Evolutionary conservation across 2,888 invertebrate species (phyloP).

Genomic region (Polia nebulosa): DNA sequence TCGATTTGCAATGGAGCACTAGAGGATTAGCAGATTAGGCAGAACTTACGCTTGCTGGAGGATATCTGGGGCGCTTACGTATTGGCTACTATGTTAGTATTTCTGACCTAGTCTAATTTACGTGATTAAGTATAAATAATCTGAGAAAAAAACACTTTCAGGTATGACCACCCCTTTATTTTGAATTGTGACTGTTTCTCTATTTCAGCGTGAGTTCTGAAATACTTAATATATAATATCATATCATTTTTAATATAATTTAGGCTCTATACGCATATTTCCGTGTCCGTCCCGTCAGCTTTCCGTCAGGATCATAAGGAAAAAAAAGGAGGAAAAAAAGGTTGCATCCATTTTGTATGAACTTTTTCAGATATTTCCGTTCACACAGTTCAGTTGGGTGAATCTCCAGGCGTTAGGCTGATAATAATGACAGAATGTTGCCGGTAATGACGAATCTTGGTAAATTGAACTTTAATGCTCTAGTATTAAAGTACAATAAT

Average conservation of each 20-base stretch:
- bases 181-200: neutral
- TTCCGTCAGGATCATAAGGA: neutral
- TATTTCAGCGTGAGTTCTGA: neutral
- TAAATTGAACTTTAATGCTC: too few relatives aligned
- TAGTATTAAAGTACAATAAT: too few relatives aligned
- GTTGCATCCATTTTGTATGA: neutral
- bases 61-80: neutral
- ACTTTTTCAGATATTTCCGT: neutral
- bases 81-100: neutral
- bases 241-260: too few relatives aligned
- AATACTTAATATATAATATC: slow-evolving; percentile 13
- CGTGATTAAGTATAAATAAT: too few relatives aligned
- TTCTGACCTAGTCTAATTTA: neutral
- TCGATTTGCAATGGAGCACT: slow-evolving; percentile 29
- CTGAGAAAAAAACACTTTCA: too few relatives aligned
- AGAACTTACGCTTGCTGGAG: slow-evolving; percentile 11
- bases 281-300: neutral
- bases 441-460: too few relatives aligned
- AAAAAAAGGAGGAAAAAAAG: too few relatives aligned
- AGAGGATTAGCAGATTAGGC: slow-evolving; percentile 23
- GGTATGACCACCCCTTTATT: neutral
- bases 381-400: too few relatives aligned
- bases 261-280: neutral
- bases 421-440: too few relatives aligned
- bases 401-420: too few relatives aligned